Conservation (phyloP, 1,140 invertebrate species). For the Harpegnathos saltator region DNA sequence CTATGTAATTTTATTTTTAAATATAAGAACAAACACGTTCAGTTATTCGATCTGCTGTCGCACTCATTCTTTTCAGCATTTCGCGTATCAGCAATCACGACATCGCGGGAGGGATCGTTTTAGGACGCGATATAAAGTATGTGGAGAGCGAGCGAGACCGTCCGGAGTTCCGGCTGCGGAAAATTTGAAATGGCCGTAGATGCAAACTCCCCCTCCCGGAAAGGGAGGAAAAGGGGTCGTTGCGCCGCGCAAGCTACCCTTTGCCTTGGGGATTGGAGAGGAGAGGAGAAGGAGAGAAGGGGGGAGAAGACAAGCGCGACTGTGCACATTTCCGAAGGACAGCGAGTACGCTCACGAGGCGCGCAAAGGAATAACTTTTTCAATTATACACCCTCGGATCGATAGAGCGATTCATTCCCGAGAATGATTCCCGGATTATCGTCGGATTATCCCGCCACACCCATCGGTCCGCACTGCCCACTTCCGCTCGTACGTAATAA, state of each 20-base stretch:
- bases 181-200: constrained; percentile 67
- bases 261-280: constrained; percentile 61
- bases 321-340: constrained; percentile 68
- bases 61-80: not conserved
- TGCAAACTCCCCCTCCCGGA: not conserved
- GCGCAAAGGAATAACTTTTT: constrained; percentile 77
- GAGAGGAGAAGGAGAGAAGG: too few relatives aligned
- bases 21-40: too few relatives aligned
- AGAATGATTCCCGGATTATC: constrained; percentile 80
- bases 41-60: constrained; percentile 3
- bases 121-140: constrained; percentile 24
- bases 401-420: constrained; percentile 78
- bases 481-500: constrained; percentile 66
- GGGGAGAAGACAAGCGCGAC: constrained; percentile 56
- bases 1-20: too few relatives aligned
- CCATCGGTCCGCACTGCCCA: constrained; percentile 31
- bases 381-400: constrained; percentile 77
- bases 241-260: constrained; percentile 22
- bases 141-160: not conserved
- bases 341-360: constrained; percentile 52
- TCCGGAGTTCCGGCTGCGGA: constrained; percentile 42
- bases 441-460: constrained; percentile 74
- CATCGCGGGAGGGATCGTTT: constrained; percentile 2
- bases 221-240: constrained; percentile 30
- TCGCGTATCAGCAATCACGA: constrained; percentile 5